Conservation (phyloP, 2,113 vertebrate genomes). For the Etheostoma cragini region DNA sequence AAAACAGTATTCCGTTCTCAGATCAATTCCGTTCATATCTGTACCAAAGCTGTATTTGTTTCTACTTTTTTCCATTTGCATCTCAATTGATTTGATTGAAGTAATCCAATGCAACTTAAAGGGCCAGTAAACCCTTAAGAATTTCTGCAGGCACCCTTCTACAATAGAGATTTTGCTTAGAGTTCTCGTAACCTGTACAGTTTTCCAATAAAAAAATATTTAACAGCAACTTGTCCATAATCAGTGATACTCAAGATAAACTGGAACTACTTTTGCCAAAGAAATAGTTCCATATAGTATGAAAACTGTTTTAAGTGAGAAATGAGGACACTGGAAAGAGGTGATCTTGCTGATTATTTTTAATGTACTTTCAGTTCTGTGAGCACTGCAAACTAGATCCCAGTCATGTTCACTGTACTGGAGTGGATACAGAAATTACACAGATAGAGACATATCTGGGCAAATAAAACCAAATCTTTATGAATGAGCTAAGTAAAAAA, state of each 20-base stretch:
- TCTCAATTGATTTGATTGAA: neutral
- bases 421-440: neutral
- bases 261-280: neutral
- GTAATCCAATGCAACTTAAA: neutral
- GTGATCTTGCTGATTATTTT: neutral
- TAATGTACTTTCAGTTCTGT: neutral
- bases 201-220: neutral
- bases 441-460: neutral
- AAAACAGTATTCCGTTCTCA: neutral
- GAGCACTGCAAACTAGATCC: neutral
- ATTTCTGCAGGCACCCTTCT: neutral
- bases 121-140: neutral
- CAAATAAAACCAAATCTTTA: neutral
- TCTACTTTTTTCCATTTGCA: neutral
- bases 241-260: neutral
- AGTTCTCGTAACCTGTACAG: neutral
- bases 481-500: neutral
- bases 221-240: neutral
- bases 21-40: neutral
- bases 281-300: neutral
- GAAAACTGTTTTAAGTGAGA: neutral
- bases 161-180: neutral
- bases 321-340: neutral
- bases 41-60: neutral
- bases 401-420: neutral